A percentile compares a stretch with the other conserved stretches of the same genome.
These are phyloP conservation scores for Cephonodes hylas DNA, from an alignment of 2,888 invertebrate genomes.

Conservation along the genomic window DNA sequence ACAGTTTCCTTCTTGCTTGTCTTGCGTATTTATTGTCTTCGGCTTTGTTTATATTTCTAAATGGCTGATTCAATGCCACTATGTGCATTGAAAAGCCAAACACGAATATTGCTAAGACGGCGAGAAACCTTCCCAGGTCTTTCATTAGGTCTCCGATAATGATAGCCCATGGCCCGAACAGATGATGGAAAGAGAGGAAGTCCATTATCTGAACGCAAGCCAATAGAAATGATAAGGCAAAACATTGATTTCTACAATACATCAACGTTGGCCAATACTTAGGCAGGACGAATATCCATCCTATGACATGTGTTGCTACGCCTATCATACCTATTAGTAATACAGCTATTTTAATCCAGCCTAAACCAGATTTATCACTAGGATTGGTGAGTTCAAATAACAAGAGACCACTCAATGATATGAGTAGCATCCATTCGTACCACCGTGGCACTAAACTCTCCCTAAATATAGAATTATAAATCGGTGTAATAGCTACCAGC, in stretches of 20 bases:
- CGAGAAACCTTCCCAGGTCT: conserved; percentile 97
- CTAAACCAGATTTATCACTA: conserved; percentile 97
- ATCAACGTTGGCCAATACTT: conserved; percentile 92
- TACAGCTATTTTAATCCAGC: conserved; percentile 95
- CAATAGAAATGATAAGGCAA: conserved; percentile 95
- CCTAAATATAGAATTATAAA: conserved; percentile 89
- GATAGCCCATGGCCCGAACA: conserved; percentile 99
- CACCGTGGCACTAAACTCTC: conserved; percentile 92
- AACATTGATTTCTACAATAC: conserved; percentile 98
- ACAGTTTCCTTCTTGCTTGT: conserved; percentile 78
- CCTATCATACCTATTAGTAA: conserved; percentile 94
- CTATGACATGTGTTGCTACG: conserved; percentile 93
- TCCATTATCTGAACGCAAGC: conserved; percentile 99
- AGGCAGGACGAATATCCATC: conserved; percentile 85
- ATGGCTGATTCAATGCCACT: conserved; percentile 97
- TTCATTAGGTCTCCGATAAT: conserved; percentile 98
- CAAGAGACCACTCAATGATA: conserved; percentile 96
- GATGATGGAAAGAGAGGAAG: conserved; percentile 98
- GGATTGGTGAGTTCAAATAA: conserved; percentile 98
- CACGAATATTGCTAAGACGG: conserved; percentile 98
- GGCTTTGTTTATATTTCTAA: conserved; percentile 84
- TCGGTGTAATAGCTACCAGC: conserved; percentile 93
- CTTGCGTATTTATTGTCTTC: conserved; percentile 82
- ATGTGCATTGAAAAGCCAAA: conserved; percentile 99
- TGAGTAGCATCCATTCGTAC: conserved; percentile 97